Conservation (phyloP, 2,888 invertebrate species). For the Helleia helle region DNA sequence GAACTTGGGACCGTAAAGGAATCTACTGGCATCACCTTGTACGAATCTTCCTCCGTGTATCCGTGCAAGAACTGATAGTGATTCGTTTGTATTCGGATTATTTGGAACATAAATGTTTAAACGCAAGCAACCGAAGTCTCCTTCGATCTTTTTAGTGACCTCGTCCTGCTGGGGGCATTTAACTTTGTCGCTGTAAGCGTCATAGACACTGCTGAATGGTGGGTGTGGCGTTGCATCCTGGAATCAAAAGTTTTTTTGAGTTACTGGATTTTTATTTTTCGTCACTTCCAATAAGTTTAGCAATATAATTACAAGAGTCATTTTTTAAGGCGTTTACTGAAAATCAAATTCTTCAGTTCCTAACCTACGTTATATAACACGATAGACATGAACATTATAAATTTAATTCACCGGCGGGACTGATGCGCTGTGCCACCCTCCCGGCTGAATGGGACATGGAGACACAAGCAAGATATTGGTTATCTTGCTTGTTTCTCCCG, state of each 20-base stretch:
- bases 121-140: constrained; percentile 28
- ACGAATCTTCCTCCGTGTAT: constrained; percentile 23
- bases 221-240: constrained; percentile 20
- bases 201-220: constrained; percentile 25
- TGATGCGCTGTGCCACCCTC: too few species aligned
- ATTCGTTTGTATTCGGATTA: constrained; percentile 10
- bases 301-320: too few species aligned
- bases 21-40: constrained; percentile 15
- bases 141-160: constrained; percentile 22
- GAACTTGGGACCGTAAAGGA: constrained; percentile 21
- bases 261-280: too few species aligned
- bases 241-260: too few species aligned
- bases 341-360: not conserved
- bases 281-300: not conserved
- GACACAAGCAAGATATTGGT: too few species aligned
- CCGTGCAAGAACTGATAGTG: constrained; percentile 22
- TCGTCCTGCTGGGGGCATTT: constrained; percentile 31
- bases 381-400: not conserved
- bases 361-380: too few species aligned
- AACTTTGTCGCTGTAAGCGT: constrained; percentile 30
- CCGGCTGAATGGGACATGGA: too few species aligned
- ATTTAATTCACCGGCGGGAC: too few species aligned
- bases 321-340: too few species aligned
- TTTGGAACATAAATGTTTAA: constrained; percentile 27
- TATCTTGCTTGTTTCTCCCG: too few species aligned